Evolutionary conservation across 2,888 invertebrate genomes (phyloP).

Genomic region (Spilosoma lubricipeda): DNA sequence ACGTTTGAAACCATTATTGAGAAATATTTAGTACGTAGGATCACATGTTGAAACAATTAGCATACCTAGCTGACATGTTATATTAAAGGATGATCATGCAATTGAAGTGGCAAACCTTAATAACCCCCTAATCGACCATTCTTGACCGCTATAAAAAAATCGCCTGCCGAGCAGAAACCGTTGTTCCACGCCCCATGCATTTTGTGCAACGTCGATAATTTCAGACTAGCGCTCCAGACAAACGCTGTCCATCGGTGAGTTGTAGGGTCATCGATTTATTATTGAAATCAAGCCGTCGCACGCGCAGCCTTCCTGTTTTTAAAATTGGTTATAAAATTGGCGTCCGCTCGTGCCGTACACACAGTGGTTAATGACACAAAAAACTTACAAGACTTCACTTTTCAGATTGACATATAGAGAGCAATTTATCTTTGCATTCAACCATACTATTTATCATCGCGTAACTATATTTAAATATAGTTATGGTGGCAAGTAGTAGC

Average conservation of each 20-base stretch:
- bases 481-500: too few relatives aligned
- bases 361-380: conserved; percentile 75
- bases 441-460: conserved; percentile 33
- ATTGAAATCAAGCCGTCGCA: conserved; percentile 82
- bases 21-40: conserved; percentile 28
- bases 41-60: conserved; percentile 28
- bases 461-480: conserved; percentile 35
- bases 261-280: conserved; percentile 82
- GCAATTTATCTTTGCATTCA: conserved; percentile 57
- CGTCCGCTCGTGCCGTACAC: conserved; percentile 77
- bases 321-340: conserved; percentile 84
- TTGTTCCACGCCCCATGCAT: conserved; percentile 75
- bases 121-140: conserved; percentile 72
- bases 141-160: conserved; percentile 77
- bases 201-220: conserved; percentile 81
- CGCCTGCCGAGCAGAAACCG: conserved; percentile 70
- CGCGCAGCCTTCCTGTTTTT: conserved; percentile 75
- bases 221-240: conserved; percentile 71
- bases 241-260: conserved; percentile 72
- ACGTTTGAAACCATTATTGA: conserved; percentile 7
- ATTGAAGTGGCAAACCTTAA: conserved; percentile 66
- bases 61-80: conserved; percentile 46
- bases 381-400: conserved; percentile 67
- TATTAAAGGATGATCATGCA: conserved; percentile 51
- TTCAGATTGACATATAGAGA: conserved; percentile 76